Conservation (phyloP, 2,797 vertebrate species). For the Enteromius mattozi region DNA sequence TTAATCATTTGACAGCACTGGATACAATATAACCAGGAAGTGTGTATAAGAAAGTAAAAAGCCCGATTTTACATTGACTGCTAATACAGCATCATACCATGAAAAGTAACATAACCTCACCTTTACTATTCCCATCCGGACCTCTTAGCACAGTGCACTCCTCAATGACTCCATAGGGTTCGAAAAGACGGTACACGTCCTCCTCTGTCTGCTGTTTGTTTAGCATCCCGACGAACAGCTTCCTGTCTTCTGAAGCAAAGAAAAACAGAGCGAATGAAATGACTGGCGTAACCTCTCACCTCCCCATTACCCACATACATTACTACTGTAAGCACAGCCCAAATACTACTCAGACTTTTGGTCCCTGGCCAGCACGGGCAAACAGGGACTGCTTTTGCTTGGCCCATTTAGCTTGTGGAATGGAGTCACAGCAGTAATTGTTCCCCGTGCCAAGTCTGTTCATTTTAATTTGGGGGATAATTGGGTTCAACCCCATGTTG, state of each 20-base stretch:
- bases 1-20: not conserved
- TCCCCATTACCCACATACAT: slow-evolving; percentile 30
- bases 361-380: slow-evolving; percentile 43
- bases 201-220: slow-evolving; percentile 99
- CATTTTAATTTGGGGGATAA: slow-evolving; percentile 74
- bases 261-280: slow-evolving; percentile 38
- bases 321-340: slow-evolving; percentile 41
- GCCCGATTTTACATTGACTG: not conserved
- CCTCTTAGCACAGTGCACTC: slow-evolving; percentile 97
- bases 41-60: not conserved
- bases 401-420: slow-evolving; percentile 63
- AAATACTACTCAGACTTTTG: slow-evolving; percentile 42
- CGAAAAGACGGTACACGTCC: slow-evolving; percentile 96
- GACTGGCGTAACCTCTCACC: slow-evolving; percentile 30
- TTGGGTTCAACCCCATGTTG: slow-evolving; percentile 64
- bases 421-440: slow-evolving; percentile 64
- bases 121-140: slow-evolving; percentile 99
- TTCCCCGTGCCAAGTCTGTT: slow-evolving; percentile 68
- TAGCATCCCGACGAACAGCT: slow-evolving; percentile 99
- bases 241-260: slow-evolving; percentile 94
- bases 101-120: slow-evolving; percentile 72
- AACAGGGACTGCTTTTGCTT: slow-evolving; percentile 52
- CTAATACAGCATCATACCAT: not conserved
- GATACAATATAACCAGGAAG: not conserved
- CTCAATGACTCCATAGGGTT: slow-evolving; percentile 97